phyloP scores from a whole-genome alignment of 2,113 vertebrate species.

The Pelecanus crispus region DNA sequence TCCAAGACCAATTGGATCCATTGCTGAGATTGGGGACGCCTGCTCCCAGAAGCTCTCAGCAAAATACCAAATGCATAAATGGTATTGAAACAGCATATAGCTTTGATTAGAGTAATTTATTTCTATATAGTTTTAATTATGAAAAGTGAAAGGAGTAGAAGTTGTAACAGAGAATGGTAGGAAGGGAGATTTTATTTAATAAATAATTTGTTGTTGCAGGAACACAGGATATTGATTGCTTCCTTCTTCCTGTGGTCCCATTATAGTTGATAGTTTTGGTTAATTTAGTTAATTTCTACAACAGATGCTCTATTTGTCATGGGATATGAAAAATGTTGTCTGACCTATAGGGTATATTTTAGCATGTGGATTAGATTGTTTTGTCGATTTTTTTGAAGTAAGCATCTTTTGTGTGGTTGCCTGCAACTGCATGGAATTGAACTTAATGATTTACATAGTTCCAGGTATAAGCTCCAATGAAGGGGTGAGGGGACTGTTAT shows the following conservation, averaged over 20 bases:
- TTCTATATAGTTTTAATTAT: background rate
- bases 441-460: background rate
- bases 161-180: background rate
- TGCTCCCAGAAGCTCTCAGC: background rate
- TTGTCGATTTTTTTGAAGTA: background rate
- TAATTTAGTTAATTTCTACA: background rate
- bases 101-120: background rate
- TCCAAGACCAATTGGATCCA: background rate
- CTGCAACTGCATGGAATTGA: background rate
- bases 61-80: background rate
- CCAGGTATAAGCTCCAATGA: background rate
- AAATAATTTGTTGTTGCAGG: background rate
- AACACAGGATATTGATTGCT: background rate
- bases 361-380: background rate
- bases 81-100: background rate
- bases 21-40: background rate
- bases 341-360: background rate
- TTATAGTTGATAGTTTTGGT: background rate
- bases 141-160: background rate
- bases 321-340: background rate
- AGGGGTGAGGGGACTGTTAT: background rate
- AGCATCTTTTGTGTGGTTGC: background rate
- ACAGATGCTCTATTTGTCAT: background rate
- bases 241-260: background rate
- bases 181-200: background rate